A percentile compares a stretch with the other conserved stretches of the same genome.
Conservation (phyloP, 2,888 invertebrate genomes). For the Andrena dorsata region DNA sequence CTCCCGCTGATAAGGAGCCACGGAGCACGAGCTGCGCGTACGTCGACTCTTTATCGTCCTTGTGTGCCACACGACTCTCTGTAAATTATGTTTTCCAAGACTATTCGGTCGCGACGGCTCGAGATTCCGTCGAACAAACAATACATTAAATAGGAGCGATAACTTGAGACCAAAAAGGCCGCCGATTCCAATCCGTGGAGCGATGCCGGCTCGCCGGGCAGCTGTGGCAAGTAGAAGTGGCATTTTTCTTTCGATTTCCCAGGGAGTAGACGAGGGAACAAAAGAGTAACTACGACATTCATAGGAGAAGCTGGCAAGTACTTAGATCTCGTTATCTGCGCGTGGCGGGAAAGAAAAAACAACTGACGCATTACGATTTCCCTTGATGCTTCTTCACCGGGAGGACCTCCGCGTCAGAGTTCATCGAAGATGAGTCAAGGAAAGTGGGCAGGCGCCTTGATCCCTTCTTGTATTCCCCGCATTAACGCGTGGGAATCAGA, state of each 20-base stretch:
- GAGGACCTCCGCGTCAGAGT: background rate
- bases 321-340: constrained; percentile 1
- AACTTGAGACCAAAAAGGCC: background rate
- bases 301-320: background rate
- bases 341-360: background rate
- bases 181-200: background rate
- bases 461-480: background rate
- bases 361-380: constrained; percentile 25
- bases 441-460: background rate
- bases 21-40: constrained; percentile 70
- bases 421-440: constrained; percentile 26
- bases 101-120: background rate
- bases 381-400: too few species aligned
- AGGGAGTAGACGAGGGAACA: too few species aligned
- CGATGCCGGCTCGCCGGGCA: background rate
- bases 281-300: background rate
- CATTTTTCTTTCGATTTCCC: background rate
- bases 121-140: background rate
- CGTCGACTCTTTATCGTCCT: constrained; percentile 65
- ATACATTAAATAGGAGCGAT: too few species aligned
- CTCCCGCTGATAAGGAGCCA: constrained; percentile 40
- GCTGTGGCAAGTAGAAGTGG: background rate
- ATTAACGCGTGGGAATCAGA: constrained; percentile 7
- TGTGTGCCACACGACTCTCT: constrained; percentile 70
- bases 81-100: constrained; percentile 45